Evolutionary conservation across 2,888 invertebrate genomes (phyloP).

Genomic region (Lepetodrilus schrolli): DNA sequence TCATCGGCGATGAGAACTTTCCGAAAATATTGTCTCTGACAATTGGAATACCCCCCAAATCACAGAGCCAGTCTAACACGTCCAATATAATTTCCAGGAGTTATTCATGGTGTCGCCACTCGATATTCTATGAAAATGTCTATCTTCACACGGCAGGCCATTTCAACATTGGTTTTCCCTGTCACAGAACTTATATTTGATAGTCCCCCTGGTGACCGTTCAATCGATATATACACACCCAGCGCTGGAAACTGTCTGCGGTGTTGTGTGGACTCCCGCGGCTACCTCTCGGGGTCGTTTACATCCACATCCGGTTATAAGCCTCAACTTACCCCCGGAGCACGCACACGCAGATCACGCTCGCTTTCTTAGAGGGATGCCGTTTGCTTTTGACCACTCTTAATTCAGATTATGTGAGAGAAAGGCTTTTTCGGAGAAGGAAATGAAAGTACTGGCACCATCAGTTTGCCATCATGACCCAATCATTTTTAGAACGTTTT

Average conservation of each 20-base stretch:
- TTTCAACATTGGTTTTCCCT: constrained; percentile 22
- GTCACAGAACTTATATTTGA: constrained; percentile 17
- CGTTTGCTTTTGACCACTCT: constrained; percentile 5
- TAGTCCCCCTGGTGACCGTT: background rate
- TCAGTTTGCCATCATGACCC: background rate
- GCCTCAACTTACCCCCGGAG: background rate
- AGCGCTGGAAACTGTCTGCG: background rate
- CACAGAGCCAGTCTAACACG: background rate
- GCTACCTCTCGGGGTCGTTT: background rate
- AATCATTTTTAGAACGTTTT: constrained; percentile 16
- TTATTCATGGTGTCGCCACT: constrained; percentile 17
- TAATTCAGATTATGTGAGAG: background rate
- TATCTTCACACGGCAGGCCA: background rate
- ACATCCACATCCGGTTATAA: background rate
- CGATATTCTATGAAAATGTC: background rate
- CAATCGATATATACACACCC: background rate
- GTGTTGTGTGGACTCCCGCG: background rate
- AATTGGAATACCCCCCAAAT: background rate
- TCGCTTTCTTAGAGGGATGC: background rate
- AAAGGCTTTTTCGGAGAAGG: background rate
- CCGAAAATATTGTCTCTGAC: background rate
- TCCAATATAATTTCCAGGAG: constrained; percentile 5
- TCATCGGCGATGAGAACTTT: background rate
- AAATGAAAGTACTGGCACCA: background rate
- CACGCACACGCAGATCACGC: background rate